Evolutionary conservation across 2,113 vertebrate species (phyloP), one percentile per base, ranked within the genome.

Genomic region (Ceratotherium simum): DNA sequence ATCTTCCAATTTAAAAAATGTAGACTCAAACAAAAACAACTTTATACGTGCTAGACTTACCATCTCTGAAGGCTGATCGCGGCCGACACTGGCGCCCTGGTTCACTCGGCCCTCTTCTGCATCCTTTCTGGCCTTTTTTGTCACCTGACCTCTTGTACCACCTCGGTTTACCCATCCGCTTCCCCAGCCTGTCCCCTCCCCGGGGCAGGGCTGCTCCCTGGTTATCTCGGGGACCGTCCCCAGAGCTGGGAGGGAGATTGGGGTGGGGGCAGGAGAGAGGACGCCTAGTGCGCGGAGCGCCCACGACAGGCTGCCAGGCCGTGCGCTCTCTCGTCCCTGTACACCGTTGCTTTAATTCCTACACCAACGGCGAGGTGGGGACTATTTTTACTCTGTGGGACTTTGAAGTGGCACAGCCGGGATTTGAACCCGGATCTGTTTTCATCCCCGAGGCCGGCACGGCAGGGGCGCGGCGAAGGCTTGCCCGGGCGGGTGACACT

Each of bases 21-120:
- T 27, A 4, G 20, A 51, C n/a, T 46, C 25, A 10, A 36, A 39
- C 54, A 31, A 42, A 51, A 51, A 4, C 54, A 1, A 3, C 14
- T 20, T 25, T 31, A 0, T 54, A 0, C 12, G n/a, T 42, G 8
- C 54, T 21, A 0, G 17, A 6, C 31, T 2, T 1, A 27, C 42
- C 58, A 0, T 13, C 46, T 11, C 27, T 17, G 54, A 2, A 18
- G 83, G 21, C 3, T 16, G 73, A 1, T 1, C 31, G 6, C 4
- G 39, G 64, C 12, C 1, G 25, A 48, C 10, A 0, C 54, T 2
- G 21, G 46, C 0, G 0, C 46, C 3, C 46, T 1, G 4, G 18
- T 5, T 4, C 72, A 0, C 6, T 4, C 1, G 25, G 60, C 27
- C 4, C 3, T 42, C 21, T 13, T 17, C 72, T 3, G 16, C 20